Evolutionary conservation across 1,140 invertebrate species (phyloP).

Genomic region (Ridgeia piscesae): DNA sequence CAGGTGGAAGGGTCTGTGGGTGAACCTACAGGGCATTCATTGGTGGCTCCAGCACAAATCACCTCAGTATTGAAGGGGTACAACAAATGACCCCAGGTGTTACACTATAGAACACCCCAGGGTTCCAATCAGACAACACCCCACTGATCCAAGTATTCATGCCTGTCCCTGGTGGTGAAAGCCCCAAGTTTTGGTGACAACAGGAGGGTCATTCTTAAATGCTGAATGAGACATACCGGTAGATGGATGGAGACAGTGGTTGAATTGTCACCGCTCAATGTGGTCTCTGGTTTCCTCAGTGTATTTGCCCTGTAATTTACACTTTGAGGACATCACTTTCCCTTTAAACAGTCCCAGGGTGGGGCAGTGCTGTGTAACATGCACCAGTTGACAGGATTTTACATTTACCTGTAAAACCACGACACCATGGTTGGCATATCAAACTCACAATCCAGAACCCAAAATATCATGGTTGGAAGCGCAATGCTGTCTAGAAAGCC

Average conservation of each 20-base stretch:
- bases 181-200: neutral
- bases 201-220: neutral
- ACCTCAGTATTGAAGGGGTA: neutral
- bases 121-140: neutral
- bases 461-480: too few species aligned
- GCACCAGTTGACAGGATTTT: neutral
- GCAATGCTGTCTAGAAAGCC: too few species aligned
- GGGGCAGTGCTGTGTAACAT: neutral
- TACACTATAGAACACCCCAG: neutral
- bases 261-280: neutral
- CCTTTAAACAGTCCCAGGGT: neutral
- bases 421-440: neutral
- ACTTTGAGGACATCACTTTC: neutral
- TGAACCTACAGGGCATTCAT: too few species aligned
- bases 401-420: too few species aligned
- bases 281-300: neutral
- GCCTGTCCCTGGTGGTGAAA: neutral
- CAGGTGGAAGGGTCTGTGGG: too few species aligned
- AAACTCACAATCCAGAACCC: neutral
- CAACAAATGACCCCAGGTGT: neutral
- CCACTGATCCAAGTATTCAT: neutral
- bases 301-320: neutral
- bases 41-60: too few species aligned
- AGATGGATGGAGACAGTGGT: neutral
- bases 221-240: neutral